Evolutionary conservation across 2,113 vertebrate species (phyloP).

Genomic region (Catagonus wagneri): DNA sequence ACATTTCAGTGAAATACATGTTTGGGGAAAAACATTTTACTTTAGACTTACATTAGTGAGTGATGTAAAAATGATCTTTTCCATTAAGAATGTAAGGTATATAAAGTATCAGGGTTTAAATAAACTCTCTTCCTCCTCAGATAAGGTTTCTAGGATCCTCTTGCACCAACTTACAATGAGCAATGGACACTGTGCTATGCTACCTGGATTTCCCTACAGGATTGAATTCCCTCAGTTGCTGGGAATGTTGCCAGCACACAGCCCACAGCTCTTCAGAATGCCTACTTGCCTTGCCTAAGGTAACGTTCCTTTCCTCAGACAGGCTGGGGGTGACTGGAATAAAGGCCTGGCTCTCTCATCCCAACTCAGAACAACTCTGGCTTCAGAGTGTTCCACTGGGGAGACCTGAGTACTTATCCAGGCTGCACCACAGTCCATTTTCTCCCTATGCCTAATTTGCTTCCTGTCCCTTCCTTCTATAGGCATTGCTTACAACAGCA

Average conservation of each 20-base stretch:
- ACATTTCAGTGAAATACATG: slow-evolving; percentile 8
- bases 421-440: fast-evolving
- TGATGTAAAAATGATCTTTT: slow-evolving; percentile 25
- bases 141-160: background rate
- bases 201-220: background rate
- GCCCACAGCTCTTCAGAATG: background rate
- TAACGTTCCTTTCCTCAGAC: background rate
- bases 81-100: background rate
- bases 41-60: background rate
- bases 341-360: background rate
- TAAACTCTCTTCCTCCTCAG: background rate
- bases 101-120: background rate
- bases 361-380: background rate
- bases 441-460: background rate
- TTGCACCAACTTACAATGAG: background rate
- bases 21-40: background rate
- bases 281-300: background rate
- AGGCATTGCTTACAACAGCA: background rate
- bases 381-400: background rate
- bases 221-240: background rate
- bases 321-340: background rate
- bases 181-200: background rate
- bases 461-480: background rate
- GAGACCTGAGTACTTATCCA: background rate
- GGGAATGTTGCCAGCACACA: background rate